A percentile compares a stretch with the other conserved stretches of the same genome.
Conservation (phyloP, 2,797 vertebrate genomes). For the Phrynocephalus guinanensis region DNA sequence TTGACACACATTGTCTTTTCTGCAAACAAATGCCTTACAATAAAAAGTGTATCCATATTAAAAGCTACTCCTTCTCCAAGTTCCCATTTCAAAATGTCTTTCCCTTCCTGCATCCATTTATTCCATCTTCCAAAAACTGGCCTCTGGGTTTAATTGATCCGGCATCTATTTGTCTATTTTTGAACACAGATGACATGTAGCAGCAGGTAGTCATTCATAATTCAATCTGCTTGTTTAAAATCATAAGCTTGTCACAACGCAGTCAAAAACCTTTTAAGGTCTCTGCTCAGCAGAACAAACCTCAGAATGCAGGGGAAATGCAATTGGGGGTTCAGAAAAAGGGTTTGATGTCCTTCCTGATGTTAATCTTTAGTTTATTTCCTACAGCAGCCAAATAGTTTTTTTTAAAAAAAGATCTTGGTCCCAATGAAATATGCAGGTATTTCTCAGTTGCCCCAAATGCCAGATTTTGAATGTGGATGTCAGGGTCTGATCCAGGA, state of each 20-base stretch:
- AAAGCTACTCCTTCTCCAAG: background rate
- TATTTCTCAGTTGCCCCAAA: background rate
- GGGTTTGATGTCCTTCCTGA: background rate
- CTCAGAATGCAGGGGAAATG: slow-evolving; percentile 36
- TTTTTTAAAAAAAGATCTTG: background rate
- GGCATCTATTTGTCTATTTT: slow-evolving; percentile 25
- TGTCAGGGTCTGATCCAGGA: no score
- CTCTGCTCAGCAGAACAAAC: background rate
- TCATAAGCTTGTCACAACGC: background rate
- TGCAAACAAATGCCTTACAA: background rate
- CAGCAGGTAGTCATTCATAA: background rate
- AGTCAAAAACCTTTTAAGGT: background rate
- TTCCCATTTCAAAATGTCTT: background rate
- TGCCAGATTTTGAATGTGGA: background rate
- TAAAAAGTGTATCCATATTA: no score
- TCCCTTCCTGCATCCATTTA: background rate
- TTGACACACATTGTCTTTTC: background rate
- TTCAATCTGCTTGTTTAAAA: background rate
- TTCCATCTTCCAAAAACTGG: slow-evolving; percentile 38
- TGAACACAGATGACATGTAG: background rate
- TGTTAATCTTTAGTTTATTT: background rate
- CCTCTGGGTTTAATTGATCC: slow-evolving; percentile 51
- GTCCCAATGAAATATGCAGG: background rate
- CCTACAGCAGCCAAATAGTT: background rate
- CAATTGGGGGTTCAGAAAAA: slow-evolving; percentile 1